Conservation (phyloP, 1,140 invertebrate species). For the Trachymyrmex cornetzi region DNA sequence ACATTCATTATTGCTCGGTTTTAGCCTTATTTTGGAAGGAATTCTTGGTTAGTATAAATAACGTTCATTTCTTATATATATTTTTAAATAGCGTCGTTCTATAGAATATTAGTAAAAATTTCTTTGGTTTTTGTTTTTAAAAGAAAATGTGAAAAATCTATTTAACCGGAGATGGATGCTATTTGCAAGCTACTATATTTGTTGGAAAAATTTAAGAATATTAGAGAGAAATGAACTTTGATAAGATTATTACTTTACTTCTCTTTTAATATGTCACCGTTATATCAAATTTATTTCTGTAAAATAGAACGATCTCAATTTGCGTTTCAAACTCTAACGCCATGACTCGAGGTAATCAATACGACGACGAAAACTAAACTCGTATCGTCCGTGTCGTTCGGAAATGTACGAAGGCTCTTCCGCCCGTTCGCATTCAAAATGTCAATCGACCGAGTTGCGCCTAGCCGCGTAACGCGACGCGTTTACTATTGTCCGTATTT, state of each 20-base stretch:
- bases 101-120: too few species aligned
- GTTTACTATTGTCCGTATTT: slow-evolving; percentile 51
- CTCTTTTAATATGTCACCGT: background rate
- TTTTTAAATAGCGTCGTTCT: too few species aligned
- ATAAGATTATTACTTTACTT: background rate
- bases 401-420: slow-evolving; percentile 27
- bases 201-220: background rate
- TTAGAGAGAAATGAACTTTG: background rate
- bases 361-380: slow-evolving; percentile 36
- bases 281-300: background rate
- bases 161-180: too few species aligned
- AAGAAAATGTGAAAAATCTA: too few species aligned
- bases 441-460: slow-evolving; percentile 19
- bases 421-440: slow-evolving; percentile 29
- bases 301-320: background rate
- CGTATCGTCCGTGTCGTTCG: slow-evolving; percentile 18
- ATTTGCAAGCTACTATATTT: background rate
- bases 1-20: too few species aligned
- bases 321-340: background rate
- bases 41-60: too few species aligned
- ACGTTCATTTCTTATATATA: too few species aligned
- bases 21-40: too few species aligned
- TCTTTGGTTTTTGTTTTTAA: too few species aligned
- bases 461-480: slow-evolving; percentile 5
- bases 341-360: background rate